phyloP scores from a whole-genome alignment of 2,797 vertebrate genomes.

The Anisognathus igniventris region DNA sequence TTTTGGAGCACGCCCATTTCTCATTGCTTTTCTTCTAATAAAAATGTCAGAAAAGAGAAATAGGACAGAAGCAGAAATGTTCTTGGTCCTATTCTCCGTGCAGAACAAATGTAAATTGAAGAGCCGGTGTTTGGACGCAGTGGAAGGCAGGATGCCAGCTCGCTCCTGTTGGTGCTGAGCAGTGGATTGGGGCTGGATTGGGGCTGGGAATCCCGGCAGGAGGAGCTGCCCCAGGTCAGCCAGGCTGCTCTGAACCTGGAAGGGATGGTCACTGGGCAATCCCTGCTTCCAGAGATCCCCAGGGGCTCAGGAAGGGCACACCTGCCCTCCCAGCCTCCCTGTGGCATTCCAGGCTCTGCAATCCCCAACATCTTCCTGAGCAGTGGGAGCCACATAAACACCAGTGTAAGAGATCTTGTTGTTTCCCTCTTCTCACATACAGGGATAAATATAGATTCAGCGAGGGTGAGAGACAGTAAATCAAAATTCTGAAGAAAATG shows the following conservation, averaged over 20 bases:
- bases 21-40: not conserved
- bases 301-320: not conserved
- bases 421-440: not conserved
- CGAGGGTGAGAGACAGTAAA: conserved; percentile 27
- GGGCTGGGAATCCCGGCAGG: not conserved
- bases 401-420: not conserved
- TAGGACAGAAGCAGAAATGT: not conserved
- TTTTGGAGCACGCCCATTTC: not conserved
- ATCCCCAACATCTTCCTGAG: not conserved
- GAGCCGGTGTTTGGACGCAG: accelerated
- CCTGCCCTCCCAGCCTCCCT: not conserved
- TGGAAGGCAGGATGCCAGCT: not conserved
- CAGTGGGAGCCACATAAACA: accelerated
- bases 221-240: not conserved
- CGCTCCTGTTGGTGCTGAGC: accelerated
- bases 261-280: accelerated
- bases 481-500: not conserved
- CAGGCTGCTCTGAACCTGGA: accelerated
- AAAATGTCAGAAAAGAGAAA: not conserved
- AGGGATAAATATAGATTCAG: conserved; percentile 8
- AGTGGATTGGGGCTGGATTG: accelerated
- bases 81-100: not conserved
- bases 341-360: accelerated
- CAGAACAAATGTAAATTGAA: not conserved
- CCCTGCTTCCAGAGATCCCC: accelerated